Conservation (phyloP, 23 tunicate species). For the Trididemnum nubilum region DNA sequence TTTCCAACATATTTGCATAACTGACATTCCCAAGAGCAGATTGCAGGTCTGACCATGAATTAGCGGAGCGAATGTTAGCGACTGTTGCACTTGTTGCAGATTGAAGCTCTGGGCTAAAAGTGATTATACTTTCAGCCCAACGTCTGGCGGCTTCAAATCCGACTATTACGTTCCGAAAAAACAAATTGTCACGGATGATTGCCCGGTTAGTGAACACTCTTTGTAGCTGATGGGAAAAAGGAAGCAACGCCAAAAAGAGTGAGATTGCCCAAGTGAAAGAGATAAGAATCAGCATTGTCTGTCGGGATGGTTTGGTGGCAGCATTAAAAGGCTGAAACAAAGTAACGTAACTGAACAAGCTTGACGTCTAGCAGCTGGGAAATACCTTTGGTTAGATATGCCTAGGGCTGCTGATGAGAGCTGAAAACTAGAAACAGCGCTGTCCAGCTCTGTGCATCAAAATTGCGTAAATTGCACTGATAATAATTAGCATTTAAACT, state of each 20-base stretch:
- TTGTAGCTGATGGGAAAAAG: conserved; percentile 7
- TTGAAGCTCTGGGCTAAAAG: background rate
- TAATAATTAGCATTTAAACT: no score
- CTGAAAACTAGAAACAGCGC: no score
- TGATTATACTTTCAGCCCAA: background rate
- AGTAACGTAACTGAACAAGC: background rate
- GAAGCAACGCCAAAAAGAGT: conserved; percentile 23
- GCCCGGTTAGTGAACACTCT: conserved; percentile 2
- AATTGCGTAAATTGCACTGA: no score
- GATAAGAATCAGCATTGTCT: background rate
- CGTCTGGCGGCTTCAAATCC: background rate
- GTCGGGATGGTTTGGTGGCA: conserved; percentile 3
- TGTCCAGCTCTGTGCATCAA: no score
- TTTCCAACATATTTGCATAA: no score
- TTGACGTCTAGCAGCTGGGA: no score
- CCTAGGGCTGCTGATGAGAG: no score
- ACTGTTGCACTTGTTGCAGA: background rate
- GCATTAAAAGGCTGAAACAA: conserved; percentile 41
- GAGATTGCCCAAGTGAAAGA: conserved; percentile 28
- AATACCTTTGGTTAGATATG: no score
- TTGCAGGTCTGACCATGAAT: background rate
- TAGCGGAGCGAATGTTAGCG: background rate
- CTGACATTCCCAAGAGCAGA: background rate
- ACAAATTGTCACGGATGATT: conserved; percentile 18
- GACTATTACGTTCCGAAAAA: conserved; percentile 17